A percentile compares a stretch with the other conserved stretches of the same genome.
Evolutionary conservation across 2,888 invertebrate genomes (phyloP).

Genomic region (Drosophila robusta): DNA sequence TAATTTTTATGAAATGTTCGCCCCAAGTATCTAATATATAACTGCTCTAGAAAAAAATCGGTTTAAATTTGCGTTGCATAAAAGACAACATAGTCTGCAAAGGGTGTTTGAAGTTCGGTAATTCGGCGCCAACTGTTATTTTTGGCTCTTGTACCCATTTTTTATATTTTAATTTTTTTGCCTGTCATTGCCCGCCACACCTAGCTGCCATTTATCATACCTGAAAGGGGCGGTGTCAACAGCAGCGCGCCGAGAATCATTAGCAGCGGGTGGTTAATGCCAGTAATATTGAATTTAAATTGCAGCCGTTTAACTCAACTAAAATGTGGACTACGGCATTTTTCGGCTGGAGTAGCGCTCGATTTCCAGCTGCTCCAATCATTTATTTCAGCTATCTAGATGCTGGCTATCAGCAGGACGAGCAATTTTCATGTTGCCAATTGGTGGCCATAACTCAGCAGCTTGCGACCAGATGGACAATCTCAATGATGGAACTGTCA

Average conservation of each 20-base stretch:
- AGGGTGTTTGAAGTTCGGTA: background rate
- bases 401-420: slow-evolving; percentile 33
- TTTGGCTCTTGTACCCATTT: slow-evolving; percentile 2
- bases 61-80: too few relatives aligned
- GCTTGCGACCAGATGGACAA: slow-evolving; percentile 48
- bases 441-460: slow-evolving; percentile 50
- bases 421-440: slow-evolving; percentile 37
- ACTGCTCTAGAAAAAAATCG: too few relatives aligned
- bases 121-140: background rate
- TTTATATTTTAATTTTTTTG: slow-evolving; percentile 8
- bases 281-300: slow-evolving; percentile 44
- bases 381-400: slow-evolving; percentile 23
- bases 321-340: background rate
- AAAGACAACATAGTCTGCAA: background rate
- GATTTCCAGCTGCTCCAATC: background rate
- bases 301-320: slow-evolving; percentile 11
- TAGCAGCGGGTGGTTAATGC: slow-evolving; percentile 20
- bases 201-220: slow-evolving; percentile 68
- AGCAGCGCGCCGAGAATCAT: slow-evolving; percentile 41
- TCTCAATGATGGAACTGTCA: slow-evolving; percentile 71
- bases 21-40: too few relatives aligned
- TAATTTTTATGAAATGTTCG: too few relatives aligned
- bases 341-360: background rate
- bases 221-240: slow-evolving; percentile 53
- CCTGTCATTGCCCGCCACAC: slow-evolving; percentile 57